phyloP scores from a whole-genome alignment of 2,888 invertebrate species.

The Trissoscelio sp. region DNA sequence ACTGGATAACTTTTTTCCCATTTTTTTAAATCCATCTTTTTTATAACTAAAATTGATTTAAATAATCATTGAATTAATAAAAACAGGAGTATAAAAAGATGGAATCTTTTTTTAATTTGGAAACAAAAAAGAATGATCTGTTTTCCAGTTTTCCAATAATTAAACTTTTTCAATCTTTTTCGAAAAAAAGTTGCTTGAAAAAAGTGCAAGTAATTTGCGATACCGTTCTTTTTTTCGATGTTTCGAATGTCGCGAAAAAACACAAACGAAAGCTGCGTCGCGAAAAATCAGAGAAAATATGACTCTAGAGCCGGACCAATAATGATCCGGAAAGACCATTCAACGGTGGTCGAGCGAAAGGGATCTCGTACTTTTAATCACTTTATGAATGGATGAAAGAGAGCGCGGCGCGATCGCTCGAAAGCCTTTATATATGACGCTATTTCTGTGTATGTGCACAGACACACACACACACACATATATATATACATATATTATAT shows the following conservation, averaged over 20 bases:
- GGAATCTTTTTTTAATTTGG: background rate
- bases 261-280: constrained; percentile 29
- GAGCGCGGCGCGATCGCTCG: constrained; percentile 34
- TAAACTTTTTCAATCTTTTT: background rate
- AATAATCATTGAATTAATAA: too few species aligned
- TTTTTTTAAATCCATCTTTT: too few species aligned
- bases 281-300: constrained; percentile 51
- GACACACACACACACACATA: too few species aligned
- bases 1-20: too few species aligned
- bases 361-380: constrained; percentile 73
- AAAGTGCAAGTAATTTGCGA: constrained; percentile 16
- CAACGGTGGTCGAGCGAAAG: constrained; percentile 57
- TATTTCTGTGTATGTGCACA: background rate
- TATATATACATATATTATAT: too few species aligned
- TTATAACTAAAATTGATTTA: too few species aligned
- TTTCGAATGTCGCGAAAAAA: constrained; percentile 35
- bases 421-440: constrained; percentile 36
- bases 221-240: constrained; percentile 17
- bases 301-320: constrained; percentile 49
- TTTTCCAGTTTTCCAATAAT: background rate
- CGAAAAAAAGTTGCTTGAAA: background rate
- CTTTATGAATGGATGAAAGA: constrained; percentile 73
- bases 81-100: too few species aligned
- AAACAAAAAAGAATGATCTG: background rate
- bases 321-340: constrained; percentile 62